Evolutionary conservation across 2,888 invertebrate species (phyloP).

Genomic region (Tinea semifulvella): DNA sequence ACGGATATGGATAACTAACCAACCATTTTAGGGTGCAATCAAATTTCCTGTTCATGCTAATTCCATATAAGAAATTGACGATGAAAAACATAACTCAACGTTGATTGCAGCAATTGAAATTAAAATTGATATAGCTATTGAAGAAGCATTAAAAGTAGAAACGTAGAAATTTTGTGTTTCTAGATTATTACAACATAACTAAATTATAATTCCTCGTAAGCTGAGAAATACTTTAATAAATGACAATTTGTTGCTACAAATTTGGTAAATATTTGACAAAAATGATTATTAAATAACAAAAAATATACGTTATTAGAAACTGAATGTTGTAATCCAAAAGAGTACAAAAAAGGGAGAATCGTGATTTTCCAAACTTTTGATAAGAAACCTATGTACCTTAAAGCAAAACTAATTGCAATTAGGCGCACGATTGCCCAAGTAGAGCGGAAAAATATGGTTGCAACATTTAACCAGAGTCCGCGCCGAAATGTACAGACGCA

Average conservation of each 20-base stretch:
- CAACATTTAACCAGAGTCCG: conserved; percentile 23
- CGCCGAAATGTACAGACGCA: conserved; percentile 11
- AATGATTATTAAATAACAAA: too few relatives aligned
- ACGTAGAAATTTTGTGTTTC: too few relatives aligned
- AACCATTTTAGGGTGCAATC: conserved; percentile 9
- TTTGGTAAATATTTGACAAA: too few relatives aligned
- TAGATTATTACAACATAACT: too few relatives aligned
- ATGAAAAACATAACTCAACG: too few relatives aligned
- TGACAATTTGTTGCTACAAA: too few relatives aligned
- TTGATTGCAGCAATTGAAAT: too few relatives aligned
- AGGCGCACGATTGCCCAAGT: conserved; percentile 34
- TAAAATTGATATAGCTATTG: too few relatives aligned
- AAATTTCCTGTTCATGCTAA: conserved; percentile 1
- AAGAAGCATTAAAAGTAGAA: too few relatives aligned
- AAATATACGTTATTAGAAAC: neutral
- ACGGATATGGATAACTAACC: conserved; percentile 1
- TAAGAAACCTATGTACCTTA: conserved; percentile 19
- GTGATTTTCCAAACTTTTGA: conserved; percentile 8
- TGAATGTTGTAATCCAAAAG: conserved; percentile 1
- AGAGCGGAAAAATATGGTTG: conserved; percentile 51
- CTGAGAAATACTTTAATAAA: too few relatives aligned
- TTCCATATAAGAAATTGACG: too few relatives aligned
- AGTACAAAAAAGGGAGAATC: conserved; percentile 3
- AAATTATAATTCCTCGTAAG: too few relatives aligned
- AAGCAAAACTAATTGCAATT: conserved; percentile 44